Conservation (phyloP, 2,797 vertebrate species). For the Anomalospiza imberbis region DNA sequence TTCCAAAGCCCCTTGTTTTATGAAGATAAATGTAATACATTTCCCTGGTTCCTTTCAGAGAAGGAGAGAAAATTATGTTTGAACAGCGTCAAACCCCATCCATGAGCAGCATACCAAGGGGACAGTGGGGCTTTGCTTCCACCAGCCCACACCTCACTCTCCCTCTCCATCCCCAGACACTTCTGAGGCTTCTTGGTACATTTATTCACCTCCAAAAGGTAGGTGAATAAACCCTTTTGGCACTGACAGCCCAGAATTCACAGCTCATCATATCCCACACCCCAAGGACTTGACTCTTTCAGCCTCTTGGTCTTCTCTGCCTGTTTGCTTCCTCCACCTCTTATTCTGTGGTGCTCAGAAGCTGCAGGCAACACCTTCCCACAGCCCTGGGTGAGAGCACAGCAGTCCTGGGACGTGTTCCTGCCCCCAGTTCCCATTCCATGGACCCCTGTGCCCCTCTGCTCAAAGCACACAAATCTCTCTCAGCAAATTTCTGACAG, state of each 20-base stretch:
- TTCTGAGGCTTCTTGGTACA: neutral
- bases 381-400: neutral
- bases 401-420: neutral
- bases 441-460: neutral
- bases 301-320: neutral
- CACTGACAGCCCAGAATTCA: neutral
- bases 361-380: neutral
- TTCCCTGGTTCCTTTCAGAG: neutral
- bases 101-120: conserved; percentile 37
- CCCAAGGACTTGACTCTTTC: neutral
- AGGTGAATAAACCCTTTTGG: neutral
- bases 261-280: neutral
- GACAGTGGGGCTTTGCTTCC: neutral
- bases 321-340: neutral
- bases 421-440: neutral
- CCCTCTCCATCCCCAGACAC: neutral
- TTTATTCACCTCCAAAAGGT: neutral
- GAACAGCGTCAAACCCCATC: neutral
- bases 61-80: conserved; percentile 5
- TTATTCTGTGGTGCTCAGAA: neutral
- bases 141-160: rapidly evolving
- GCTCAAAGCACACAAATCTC: neutral
- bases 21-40: conserved; percentile 41
- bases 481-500: neutral
- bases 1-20: neutral